Base-by-base conservation (phyloP, 2,888 invertebrate genomes). In the Watsonalla cultraria region DNA sequence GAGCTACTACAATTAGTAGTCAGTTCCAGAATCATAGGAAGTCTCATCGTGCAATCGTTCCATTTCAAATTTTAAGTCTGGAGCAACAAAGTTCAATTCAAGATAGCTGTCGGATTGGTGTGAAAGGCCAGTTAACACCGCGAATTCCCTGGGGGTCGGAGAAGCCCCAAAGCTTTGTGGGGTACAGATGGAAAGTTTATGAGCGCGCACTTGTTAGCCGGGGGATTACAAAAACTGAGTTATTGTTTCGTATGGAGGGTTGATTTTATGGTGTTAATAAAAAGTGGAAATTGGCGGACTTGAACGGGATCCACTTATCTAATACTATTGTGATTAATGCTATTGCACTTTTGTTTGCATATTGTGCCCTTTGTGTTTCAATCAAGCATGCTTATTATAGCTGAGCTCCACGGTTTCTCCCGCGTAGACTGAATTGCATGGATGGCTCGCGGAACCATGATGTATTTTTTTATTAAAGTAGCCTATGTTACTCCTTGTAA, bases 211-310 rank as follows among this genome's bases (percentile, higher is more conserved):
- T 89, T 86, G 86, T 86, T 84, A 78, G 75, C 72, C 70, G 56
- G 61, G 82, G 82, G 86, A 86, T 86, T 87, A 82, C 82, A 87
- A 87, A 89, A 86, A 88, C 76, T 77, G 77, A 80, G 84, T 86
- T 86, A 85, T 86, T 86, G 84, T 86, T 85, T 84, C 78, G 80
- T 80, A 82, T 77, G 68, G 70, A 69, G 75, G 75, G 73, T 62
- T 65, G 75, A 71, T 74, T 84, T 87, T 85, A 88, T 80, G 86
- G 78, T 11, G 86, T 80, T 86, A 86, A 88, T 87, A 87, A 87
- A 88, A 86, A 83, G 82, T 78, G 73, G 74, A 76, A 79, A 79
- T 82, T 79, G 80, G 77, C 72, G 63, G 54, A 61, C 65, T 65
- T 67, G 57, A 62, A 74, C 61, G 72, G 71, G 67, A 62, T 51